Conservation (phyloP, 2,797 vertebrate genomes). For the Sciurus carolinensis region DNA sequence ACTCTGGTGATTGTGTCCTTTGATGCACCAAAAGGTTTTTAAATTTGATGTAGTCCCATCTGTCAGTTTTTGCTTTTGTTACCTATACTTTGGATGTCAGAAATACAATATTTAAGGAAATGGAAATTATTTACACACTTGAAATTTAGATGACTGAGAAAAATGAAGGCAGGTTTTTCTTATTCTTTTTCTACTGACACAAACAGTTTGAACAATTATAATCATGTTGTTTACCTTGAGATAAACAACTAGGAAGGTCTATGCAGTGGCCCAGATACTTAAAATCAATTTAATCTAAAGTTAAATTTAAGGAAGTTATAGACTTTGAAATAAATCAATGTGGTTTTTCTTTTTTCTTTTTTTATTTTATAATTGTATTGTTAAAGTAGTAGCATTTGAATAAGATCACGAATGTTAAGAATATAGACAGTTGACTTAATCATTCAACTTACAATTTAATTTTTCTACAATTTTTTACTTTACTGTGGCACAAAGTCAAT, state of each 20-base stretch:
- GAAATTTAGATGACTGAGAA: conserved; percentile 31
- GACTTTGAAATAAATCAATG: neutral
- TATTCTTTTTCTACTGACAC: neutral
- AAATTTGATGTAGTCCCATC: neutral
- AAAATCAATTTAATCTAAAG: conserved; percentile 9
- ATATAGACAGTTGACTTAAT: neutral
- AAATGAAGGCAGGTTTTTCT: conserved; percentile 23
- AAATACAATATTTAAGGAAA: conserved; percentile 36
- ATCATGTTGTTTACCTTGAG: neutral
- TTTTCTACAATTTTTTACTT: neutral
- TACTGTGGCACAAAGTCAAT: neutral
- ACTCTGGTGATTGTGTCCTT: neutral
- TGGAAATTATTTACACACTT: conserved; percentile 30
- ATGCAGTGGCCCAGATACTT: neutral
- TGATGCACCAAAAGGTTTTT: neutral
- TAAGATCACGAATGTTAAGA: neutral
- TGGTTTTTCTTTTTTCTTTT: neutral
- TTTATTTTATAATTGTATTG: neutral
- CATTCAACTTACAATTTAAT: neutral
- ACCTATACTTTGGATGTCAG: neutral
- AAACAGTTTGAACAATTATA: neutral
- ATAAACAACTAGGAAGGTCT: neutral
- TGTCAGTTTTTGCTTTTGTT: neutral
- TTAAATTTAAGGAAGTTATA: neutral
- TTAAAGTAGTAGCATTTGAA: conserved; percentile 22